phyloP scores from a whole-genome alignment of 2,113 vertebrate species.

The Apodemus sylvaticus region DNA sequence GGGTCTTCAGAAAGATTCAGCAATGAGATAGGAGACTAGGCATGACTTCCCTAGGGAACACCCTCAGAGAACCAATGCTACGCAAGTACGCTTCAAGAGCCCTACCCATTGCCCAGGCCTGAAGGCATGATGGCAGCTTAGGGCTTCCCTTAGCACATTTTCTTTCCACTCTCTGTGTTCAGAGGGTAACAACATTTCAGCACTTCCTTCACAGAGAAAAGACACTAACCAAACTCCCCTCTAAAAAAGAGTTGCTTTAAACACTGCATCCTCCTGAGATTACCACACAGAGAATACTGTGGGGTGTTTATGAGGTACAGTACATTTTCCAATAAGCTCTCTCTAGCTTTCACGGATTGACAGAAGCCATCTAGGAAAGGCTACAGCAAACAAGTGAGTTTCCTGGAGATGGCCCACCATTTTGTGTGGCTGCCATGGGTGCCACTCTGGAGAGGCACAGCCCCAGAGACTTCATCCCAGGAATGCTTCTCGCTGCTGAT shows the following conservation, averaged over 20 bases:
- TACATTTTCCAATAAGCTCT: background rate
- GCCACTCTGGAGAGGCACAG: too few relatives aligned
- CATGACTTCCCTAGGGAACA: background rate
- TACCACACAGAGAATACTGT: background rate
- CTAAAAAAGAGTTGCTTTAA: background rate
- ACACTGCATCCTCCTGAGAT: background rate
- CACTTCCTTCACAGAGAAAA: background rate
- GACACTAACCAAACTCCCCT: background rate
- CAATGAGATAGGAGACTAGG: background rate
- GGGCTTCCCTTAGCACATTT: background rate
- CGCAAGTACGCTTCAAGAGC: background rate
- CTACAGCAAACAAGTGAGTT: too few relatives aligned
- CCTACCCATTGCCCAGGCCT: background rate
- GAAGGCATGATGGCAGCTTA: rapidly evolving
- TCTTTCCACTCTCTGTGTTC: background rate
- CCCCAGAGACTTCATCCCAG: too few relatives aligned
- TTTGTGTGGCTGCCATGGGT: too few relatives aligned
- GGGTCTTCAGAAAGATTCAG: background rate
- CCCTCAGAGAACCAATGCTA: background rate
- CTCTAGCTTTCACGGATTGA: background rate
- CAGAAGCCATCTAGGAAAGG: too few relatives aligned
- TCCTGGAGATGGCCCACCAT: too few relatives aligned
- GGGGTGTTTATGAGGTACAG: background rate
- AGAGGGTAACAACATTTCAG: background rate
- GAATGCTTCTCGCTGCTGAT: too few relatives aligned